Evolutionary conservation across 2,888 invertebrate genomes (phyloP).

Genomic region (Portevinia maculata): DNA sequence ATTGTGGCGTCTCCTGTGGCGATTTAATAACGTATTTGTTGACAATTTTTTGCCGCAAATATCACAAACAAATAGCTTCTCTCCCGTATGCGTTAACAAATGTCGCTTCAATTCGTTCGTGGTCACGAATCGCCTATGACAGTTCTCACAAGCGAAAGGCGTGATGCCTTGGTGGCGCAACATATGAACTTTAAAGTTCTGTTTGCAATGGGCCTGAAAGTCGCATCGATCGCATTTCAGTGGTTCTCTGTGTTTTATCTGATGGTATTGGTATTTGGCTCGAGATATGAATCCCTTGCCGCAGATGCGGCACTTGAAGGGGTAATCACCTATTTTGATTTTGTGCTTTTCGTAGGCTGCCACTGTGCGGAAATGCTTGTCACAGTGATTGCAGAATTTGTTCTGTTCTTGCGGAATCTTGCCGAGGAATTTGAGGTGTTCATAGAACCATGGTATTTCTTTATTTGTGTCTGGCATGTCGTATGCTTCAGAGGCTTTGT

Average conservation of each 20-base stretch:
- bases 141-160: constrained; percentile 43
- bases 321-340: constrained; percentile 56
- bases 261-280: constrained; percentile 47
- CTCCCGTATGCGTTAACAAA: constrained; percentile 48
- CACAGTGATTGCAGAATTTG: constrained; percentile 50
- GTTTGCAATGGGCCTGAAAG: constrained; percentile 43
- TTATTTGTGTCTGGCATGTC: background rate
- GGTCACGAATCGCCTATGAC: constrained; percentile 54
- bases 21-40: constrained; percentile 27
- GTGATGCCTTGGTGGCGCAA: constrained; percentile 52
- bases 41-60: constrained; percentile 41
- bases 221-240: constrained; percentile 58
- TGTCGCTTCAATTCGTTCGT: constrained; percentile 53
- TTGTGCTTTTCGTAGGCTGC: constrained; percentile 52
- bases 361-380: constrained; percentile 36
- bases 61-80: constrained; percentile 50
- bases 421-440: constrained; percentile 36
- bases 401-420: constrained; percentile 24
- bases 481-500: constrained; percentile 10
- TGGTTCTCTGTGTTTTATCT: constrained; percentile 48
- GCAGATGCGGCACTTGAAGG: constrained; percentile 52
- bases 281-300: constrained; percentile 54
- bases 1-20: constrained; percentile 58
- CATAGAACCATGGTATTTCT: constrained; percentile 49
- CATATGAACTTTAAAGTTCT: constrained; percentile 61